Conservation (phyloP, 2,113 vertebrate genomes). For the Larimichthys crocea region DNA sequence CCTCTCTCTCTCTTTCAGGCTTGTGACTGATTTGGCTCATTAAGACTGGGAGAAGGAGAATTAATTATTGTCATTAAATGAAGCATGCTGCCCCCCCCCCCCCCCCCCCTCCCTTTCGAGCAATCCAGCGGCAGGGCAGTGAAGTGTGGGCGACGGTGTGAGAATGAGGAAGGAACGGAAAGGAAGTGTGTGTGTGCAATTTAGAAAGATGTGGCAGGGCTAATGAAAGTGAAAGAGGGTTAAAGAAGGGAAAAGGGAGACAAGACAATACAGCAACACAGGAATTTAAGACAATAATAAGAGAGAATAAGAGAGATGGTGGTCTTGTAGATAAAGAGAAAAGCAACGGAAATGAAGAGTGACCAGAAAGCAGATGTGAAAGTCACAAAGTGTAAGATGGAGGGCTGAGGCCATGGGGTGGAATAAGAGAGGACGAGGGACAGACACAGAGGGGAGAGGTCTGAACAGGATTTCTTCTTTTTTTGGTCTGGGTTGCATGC, state of each 20-base stretch:
- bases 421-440: slow-evolving; percentile 33
- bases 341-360: slow-evolving; percentile 25
- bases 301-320: slow-evolving; percentile 20
- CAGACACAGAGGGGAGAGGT: slow-evolving; percentile 43
- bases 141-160: slow-evolving; percentile 69
- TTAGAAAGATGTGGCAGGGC: slow-evolving; percentile 17
- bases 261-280: too few relatives aligned
- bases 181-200: slow-evolving; percentile 7
- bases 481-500: slow-evolving; percentile 60
- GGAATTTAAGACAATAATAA: slow-evolving; percentile 1
- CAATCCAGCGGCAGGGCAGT: slow-evolving; percentile 61
- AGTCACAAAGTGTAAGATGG: slow-evolving; percentile 56
- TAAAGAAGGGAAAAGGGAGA: neutral
- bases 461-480: slow-evolving; percentile 48
- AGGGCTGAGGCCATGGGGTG: slow-evolving; percentile 51
- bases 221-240: slow-evolving; percentile 14
- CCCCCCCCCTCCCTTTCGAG: slow-evolving; percentile 21
- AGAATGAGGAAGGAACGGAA: slow-evolving; percentile 38
- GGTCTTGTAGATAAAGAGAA: slow-evolving; percentile 37
- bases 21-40: slow-evolving; percentile 83
- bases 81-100: slow-evolving; percentile 62
- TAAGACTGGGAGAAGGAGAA: slow-evolving; percentile 77
- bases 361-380: slow-evolving; percentile 31
- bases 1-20: slow-evolving; percentile 18
- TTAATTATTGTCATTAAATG: slow-evolving; percentile 84